Base-by-base conservation (phyloP, 1,140 invertebrate genomes). In the Ptiloglossa arizonensis region DNA sequence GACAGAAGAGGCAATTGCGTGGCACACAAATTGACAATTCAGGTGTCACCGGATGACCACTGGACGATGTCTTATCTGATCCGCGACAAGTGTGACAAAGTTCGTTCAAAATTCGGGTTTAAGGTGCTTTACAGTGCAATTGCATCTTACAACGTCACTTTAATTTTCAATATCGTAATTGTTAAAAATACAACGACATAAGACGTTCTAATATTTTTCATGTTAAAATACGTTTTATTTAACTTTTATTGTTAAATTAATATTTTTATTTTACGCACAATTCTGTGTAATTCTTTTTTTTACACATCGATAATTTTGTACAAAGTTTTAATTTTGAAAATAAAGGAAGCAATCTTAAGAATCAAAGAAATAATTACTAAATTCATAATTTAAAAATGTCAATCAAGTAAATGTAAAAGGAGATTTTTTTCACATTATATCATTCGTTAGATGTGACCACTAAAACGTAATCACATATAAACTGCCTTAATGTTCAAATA, bases 11-110 rank as follows among this genome's bases (percentile, higher is more conserved):
- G 27, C 2, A 77, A 62, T 8, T 77, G 48, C 57, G 75, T 71
- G 75, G 68, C 56, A 62, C 38, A 44, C 9, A 52, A 35, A n/a
- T 77, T 77, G 59, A 77, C 74, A 70, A 62, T 71, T 77, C 46
- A 77, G 38, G 38, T 77, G 68, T 63, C 67, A 77, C 48, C 38
- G 56, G 27, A 70, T 56, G 46, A 76, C 48, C 38, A 70, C 67
- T 77, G 54, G 6, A 68, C 29, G 27, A 54, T 11, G 72, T 64
- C 29, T 41, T 69, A 15, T 50, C 29, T n/a, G 52, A 69, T 69
- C 22, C 22, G 29, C 27, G 64, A 69, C 44, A 69, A 69, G 11
- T 57, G 38, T 22, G 29, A 69, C n/a, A 1, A 5, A 69, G 73
- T 69, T 68, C 48, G 66, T 76, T 76, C 54, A 35, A 76, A 76